phyloP scores from a whole-genome alignment of 92 coral and sea anemone species.

The Umimayanthus kanabou region DNA sequence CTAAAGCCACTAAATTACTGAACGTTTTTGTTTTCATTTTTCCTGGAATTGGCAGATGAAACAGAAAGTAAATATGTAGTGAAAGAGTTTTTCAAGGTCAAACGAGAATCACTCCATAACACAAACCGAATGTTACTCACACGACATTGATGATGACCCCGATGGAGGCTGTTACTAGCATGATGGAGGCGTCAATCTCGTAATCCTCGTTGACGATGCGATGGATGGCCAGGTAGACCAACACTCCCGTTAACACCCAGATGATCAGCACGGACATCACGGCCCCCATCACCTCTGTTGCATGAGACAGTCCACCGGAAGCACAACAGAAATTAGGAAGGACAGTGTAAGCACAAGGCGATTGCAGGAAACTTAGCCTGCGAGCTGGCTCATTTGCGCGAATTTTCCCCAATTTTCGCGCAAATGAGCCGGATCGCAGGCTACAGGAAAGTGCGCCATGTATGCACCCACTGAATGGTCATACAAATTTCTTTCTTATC shows the following conservation, averaged over 20 bases:
- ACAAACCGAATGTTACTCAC: slow-evolving; percentile 58
- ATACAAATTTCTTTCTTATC: no score
- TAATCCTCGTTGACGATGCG: slow-evolving; percentile 71
- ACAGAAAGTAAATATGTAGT: no score
- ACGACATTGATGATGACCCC: slow-evolving; percentile 89
- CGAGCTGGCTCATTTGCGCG: no score
- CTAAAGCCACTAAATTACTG: no score
- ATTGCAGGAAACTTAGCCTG: no score
- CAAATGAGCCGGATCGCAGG: no score
- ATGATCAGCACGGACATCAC: slow-evolving; percentile 85
- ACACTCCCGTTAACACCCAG: slow-evolving; percentile 92
- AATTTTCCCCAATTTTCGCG: no score
- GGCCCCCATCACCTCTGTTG: slow-evolving; percentile 97
- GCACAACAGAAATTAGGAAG: neutral
- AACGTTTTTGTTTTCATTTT: no score
- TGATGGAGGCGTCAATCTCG: slow-evolving; percentile 80
- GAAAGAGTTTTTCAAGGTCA: no score
- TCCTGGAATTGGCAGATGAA: no score
- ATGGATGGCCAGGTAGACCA: slow-evolving; percentile 83
- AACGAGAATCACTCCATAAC: neutral
- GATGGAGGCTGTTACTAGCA: slow-evolving; percentile 83
- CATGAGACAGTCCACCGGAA: neutral
- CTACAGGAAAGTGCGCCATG: no score
- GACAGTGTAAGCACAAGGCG: neutral
- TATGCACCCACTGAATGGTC: no score